Base-by-base conservation (phyloP, 2,113 vertebrate species). In the Siphamia tubifer region DNA sequence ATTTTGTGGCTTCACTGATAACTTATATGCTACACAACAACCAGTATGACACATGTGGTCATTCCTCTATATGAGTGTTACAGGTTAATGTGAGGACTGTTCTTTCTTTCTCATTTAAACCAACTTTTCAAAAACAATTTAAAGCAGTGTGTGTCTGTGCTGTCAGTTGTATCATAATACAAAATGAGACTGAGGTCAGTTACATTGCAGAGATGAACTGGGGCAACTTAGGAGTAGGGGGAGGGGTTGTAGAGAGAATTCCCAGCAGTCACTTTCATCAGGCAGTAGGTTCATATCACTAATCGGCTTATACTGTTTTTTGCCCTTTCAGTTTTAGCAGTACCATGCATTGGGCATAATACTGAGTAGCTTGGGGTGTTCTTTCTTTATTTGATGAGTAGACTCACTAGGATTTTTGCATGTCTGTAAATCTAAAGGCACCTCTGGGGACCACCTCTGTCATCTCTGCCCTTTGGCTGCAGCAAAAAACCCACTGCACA, bases 121-220 rank as follows among this genome's bases (percentile, higher is more conserved):
- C n/a, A n/a, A n/a, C n/a, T n/a, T n/a, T n/a, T n/a, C n/a, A n/a
- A n/a, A n/a, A n/a, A n/a, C n/a, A n/a, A n/a, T n/a, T n/a, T n/a
- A n/a, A n/a, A n/a, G n/a, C n/a, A n/a, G n/a, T n/a, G n/a, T n/a
- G n/a, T n/a, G n/a, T n/a, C n/a, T n/a, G n/a, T n/a, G 31, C 20
- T 53, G n/a, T n/a, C n/a, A n/a, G n/a, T n/a, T 40, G 51, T 47
- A 35, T 69, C 60, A 36, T 25, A 19, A 3, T 66, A 32, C 23
- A 45, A 47, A 83, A 54, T 16, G 25, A 63, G 57, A 25, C 20
- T 13, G 34, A 21, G 25, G 45, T 53, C 13, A 10, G 4, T 57
- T 58, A 40, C 86, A 77, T 74, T 66, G 68, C 56, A 11, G 11
- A 34, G 38, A 64, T 49, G 77, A 75, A 72, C 43, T 44, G 34